Percentiles rank a stretch among this genome's conserved stretches.
phyloP scores from a whole-genome alignment of 2,113 vertebrate species.

The cattle (Bos taurus) region ARS-UCD2.0 NC_037348.1:16497501-16498000 shows the following conservation, averaged over 20 bases:
- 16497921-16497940: not conserved
- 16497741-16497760: not conserved
- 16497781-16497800: not conserved
- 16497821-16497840: not conserved
- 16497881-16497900: not conserved
- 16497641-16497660: not conserved
- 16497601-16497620: not conserved
- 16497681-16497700: not conserved
- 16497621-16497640: not conserved
- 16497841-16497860: not conserved
- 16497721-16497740: not conserved
- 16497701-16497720: not conserved
- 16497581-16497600: not conserved
- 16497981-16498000: not conserved
- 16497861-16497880: not conserved
- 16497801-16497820: not conserved
- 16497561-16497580: not conserved
- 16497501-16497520: slow-evolving; percentile 22
- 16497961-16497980: not conserved
- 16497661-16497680: not conserved
- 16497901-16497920: not conserved
- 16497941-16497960: not conserved
- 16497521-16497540: not conserved
- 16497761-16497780: not conserved
- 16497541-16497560: not conserved